Conservation (phyloP, 30 jellyfish, hydroid and myxozoan genomes). For the Nemopilema nomurai region DNA sequence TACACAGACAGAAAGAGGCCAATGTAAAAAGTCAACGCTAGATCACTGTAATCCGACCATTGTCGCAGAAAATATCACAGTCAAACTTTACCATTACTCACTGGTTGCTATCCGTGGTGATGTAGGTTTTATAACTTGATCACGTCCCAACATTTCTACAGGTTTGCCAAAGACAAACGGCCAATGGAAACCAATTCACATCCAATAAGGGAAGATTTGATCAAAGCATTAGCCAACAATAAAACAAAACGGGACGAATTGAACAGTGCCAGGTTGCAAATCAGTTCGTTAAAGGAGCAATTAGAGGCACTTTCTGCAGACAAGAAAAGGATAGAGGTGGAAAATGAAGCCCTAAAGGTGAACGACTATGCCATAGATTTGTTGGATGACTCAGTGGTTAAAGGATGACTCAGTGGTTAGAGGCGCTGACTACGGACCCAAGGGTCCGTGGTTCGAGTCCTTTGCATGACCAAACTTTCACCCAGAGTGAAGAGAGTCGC, state of each 20-base stretch:
- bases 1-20: too few relatives aligned
- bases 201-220: slow-evolving; percentile 75
- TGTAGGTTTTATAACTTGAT: neutral
- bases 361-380: too few relatives aligned
- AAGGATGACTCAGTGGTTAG: too few relatives aligned
- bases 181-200: slow-evolving; percentile 29
- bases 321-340: slow-evolving; percentile 2
- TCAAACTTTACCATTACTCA: neutral
- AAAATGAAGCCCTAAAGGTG: slow-evolving; percentile 35
- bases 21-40: too few relatives aligned
- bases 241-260: slow-evolving; percentile 60
- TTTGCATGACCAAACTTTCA: too few relatives aligned
- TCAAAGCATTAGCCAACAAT: slow-evolving; percentile 67
- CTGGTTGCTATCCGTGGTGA: neutral
- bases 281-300: slow-evolving; percentile 23
- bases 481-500: too few relatives aligned
- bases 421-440: too few relatives aligned
- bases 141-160: neutral
- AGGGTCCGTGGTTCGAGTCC: too few relatives aligned
- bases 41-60: too few relatives aligned
- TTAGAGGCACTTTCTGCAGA: slow-evolving; percentile 20
- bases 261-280: slow-evolving; percentile 8
- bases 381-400: too few relatives aligned
- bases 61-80: too few relatives aligned
- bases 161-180: slow-evolving; percentile 15